Conservation (phyloP, 1,140 invertebrate species). For the Akabosia matsudoensis region DNA sequence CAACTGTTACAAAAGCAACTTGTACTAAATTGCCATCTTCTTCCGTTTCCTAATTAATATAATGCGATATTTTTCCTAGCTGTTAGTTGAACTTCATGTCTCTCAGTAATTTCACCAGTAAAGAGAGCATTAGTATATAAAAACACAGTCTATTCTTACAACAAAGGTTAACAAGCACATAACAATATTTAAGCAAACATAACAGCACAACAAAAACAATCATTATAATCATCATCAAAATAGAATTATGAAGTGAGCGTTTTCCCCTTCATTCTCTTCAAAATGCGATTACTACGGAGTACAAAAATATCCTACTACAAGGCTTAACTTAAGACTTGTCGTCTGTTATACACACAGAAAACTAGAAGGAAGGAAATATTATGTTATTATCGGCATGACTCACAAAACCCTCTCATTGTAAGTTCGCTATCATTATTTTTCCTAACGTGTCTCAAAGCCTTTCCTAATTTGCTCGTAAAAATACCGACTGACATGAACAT, state of each 20-base stretch:
- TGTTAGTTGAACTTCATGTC: too few species aligned
- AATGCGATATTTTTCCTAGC: too few species aligned
- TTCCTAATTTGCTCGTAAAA: conserved; percentile 23
- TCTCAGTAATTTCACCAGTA: too few species aligned
- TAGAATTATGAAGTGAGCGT: not conserved
- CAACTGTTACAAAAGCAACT: too few species aligned
- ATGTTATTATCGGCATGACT: not conserved
- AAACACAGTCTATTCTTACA: too few species aligned
- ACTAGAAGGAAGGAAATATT: not conserved
- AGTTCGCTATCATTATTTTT: not conserved
- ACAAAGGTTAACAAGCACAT: conserved; percentile 15
- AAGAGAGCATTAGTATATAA: too few species aligned
- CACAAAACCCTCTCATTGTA: too few species aligned
- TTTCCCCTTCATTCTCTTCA: not conserved
- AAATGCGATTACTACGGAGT: not conserved
- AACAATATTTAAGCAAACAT: conserved; percentile 9
- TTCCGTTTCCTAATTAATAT: too few species aligned
- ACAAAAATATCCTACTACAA: not conserved
- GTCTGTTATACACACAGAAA: not conserved
- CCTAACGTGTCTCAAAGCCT: conserved; percentile 14
- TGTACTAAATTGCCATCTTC: too few species aligned
- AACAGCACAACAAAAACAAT: not conserved
- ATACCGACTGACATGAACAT: conserved; percentile 6
- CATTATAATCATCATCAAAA: not conserved
- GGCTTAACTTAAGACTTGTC: too few species aligned